Evolutionary conservation across 2,888 invertebrate species (phyloP).

Genomic region (Uloborus plumipes): DNA sequence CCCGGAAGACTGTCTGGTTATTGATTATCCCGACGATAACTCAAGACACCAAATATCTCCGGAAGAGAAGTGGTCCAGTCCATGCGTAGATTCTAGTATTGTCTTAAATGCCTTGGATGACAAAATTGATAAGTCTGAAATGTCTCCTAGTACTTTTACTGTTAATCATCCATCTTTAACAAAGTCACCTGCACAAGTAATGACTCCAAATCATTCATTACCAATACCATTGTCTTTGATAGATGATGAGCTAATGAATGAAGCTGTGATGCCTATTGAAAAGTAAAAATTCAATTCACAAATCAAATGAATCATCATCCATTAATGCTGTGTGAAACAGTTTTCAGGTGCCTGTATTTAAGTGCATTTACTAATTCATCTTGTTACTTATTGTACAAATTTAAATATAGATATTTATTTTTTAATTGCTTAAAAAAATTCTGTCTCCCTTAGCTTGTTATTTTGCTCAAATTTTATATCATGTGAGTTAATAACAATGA

Average conservation of each 20-base stretch:
- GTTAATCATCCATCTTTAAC: conserved; percentile 71
- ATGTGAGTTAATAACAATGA: no score
- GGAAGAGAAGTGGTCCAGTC: conserved; percentile 63
- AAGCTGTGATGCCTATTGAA: conserved; percentile 84
- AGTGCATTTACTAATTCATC: conserved; percentile 58
- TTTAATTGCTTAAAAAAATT: no score
- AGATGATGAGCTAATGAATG: conserved; percentile 92
- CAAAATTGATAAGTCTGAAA: conserved; percentile 49
- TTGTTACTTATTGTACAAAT: no score
- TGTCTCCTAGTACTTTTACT: conserved; percentile 58
- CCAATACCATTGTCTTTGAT: conserved; percentile 79
- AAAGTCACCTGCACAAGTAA: conserved; percentile 70
- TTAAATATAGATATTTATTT: no score
- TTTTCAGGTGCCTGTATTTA: conserved; percentile 62
- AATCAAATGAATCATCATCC: conserved; percentile 20
- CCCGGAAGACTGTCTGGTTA: conserved; percentile 71
- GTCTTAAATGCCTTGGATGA: conserved; percentile 49
- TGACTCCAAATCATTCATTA: conserved; percentile 76
- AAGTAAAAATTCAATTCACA: conserved; percentile 71
- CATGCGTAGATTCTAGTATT: conserved; percentile 44
- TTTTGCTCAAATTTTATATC: no score
- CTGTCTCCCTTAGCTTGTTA: no score
- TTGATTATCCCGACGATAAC: conserved; percentile 70
- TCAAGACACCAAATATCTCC: conserved; percentile 54
- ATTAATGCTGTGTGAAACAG: conserved; percentile 32